Evolutionary conservation across 2,113 vertebrate genomes (phyloP).

Genomic region (Rostratula benghalensis): DNA sequence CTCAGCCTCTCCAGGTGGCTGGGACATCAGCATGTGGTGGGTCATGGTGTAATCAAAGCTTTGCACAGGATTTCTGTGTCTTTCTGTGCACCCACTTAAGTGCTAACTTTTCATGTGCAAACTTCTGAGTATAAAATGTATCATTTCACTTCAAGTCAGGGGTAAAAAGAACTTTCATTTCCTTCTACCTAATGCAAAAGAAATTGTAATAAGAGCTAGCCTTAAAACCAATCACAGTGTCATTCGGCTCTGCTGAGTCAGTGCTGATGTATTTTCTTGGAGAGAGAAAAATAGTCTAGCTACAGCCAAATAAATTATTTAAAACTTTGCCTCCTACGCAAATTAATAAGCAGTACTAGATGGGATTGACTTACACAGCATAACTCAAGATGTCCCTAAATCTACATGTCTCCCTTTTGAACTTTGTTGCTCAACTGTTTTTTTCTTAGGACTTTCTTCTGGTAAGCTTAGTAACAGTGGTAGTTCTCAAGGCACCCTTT

Average conservation of each 20-base stretch:
- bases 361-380: neutral
- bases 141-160: neutral
- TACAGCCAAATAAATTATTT: conserved; percentile 15
- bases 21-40: neutral
- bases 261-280: conserved; percentile 32
- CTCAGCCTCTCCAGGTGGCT: conserved; percentile 16
- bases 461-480: neutral
- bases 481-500: neutral
- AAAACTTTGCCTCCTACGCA: conserved; percentile 17
- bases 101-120: neutral
- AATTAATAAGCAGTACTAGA: conserved; percentile 15
- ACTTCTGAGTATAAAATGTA: neutral
- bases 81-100: neutral
- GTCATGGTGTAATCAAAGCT: neutral
- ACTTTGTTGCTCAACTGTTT: neutral
- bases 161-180: neutral
- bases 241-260: conserved; percentile 15
- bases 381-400: conserved; percentile 29
- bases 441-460: neutral
- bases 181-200: neutral
- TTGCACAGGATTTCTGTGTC: neutral
- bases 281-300: neutral
- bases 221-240: neutral
- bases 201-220: neutral
- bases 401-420: neutral